A percentile compares a stretch with the other conserved stretches of the same genome.
Evolutionary conservation across 2,113 vertebrate genomes (phyloP).

Genomic region (Prochilodus magdalenae): DNA sequence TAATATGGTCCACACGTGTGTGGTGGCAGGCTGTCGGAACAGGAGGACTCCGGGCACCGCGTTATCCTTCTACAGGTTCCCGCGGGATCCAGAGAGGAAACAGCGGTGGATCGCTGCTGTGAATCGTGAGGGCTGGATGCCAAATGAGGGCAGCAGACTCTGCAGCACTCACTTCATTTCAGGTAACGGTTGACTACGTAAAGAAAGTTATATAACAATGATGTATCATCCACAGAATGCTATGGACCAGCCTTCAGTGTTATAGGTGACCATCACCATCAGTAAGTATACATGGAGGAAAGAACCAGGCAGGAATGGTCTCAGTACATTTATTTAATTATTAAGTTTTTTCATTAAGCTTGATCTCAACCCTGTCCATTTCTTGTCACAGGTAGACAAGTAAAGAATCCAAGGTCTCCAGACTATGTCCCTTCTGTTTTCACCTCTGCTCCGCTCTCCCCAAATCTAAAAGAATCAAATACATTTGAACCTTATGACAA

Average conservation of each 20-base stretch:
- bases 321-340: neutral
- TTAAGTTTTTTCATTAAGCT: neutral
- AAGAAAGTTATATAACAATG: neutral
- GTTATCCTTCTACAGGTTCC: constrained; percentile 78
- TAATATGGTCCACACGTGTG: constrained; percentile 80
- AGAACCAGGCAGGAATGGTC: neutral
- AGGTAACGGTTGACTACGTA: constrained; percentile 57
- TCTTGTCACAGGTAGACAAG: constrained; percentile 74
- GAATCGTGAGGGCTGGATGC: constrained; percentile 77
- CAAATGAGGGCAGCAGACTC: constrained; percentile 77
- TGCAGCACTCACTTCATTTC: constrained; percentile 79
- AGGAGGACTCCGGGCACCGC: constrained; percentile 73
- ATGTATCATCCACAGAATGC: neutral
- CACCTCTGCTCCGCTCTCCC: constrained; percentile 57
- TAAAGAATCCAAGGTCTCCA: constrained; percentile 76
- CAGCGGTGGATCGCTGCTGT: constrained; percentile 78
- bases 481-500: constrained; percentile 71
- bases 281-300: neutral
- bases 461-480: constrained; percentile 69
- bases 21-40: constrained; percentile 78
- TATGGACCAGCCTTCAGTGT: neutral
- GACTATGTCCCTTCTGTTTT: constrained; percentile 79
- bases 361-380: neutral
- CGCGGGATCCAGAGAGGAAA: constrained; percentile 76
- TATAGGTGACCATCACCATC: neutral